Base-by-base conservation (phyloP, 2,888 invertebrate species). In the Sminthurides aquaticus region DNA sequence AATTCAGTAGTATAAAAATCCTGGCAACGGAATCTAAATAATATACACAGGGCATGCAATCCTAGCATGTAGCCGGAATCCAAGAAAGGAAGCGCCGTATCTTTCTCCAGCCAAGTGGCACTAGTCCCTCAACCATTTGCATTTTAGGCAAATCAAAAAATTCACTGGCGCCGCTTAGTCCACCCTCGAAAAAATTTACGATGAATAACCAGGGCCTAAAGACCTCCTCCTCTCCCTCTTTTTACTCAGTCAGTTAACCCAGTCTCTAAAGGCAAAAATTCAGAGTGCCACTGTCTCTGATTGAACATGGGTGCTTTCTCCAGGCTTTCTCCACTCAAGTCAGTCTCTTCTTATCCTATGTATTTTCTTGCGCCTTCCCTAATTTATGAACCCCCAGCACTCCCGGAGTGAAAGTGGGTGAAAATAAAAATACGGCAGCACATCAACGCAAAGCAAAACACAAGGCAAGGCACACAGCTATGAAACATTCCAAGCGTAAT, bases 71-170 rank as follows among this genome's bases (percentile, higher is more conserved):
- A n/a, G n/a, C 15, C 15, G 5, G 43, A 34, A 34, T 11, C 43
- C n/a, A n/a, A 34, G 43, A 5, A 34, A 34, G 5, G 43, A 11
- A 34, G 15, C 5, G 15, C 43, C 43, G 43, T 34, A 5, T 34
- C 43, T 5, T 34, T 34, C 43, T 34, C n/a, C 8, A 34, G 43
- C 43, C 43, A 34, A 34, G 15, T 34, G 43, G 15, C 43, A 34
- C 8, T n/a, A 34, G 43, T 11, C 43, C 15, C 43, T 34, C 43
- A 34, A 34, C 65, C 69, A 69, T 69, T 69, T 69, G 67, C 69
- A 69, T 69, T 65, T 67, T 65, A 66, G 65, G 65, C 62, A 65
- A 66, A 67, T 67, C 65, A 65, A 68, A 68, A 65, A 62, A 57
- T 66, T 58, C 22, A 56, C 29, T 61, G 66, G 66, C 66, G 68